A percentile compares a stretch with the other conserved stretches of the same genome.
Conservation (phyloP, 2,888 invertebrate species). For the Erebia epiphron region DNA sequence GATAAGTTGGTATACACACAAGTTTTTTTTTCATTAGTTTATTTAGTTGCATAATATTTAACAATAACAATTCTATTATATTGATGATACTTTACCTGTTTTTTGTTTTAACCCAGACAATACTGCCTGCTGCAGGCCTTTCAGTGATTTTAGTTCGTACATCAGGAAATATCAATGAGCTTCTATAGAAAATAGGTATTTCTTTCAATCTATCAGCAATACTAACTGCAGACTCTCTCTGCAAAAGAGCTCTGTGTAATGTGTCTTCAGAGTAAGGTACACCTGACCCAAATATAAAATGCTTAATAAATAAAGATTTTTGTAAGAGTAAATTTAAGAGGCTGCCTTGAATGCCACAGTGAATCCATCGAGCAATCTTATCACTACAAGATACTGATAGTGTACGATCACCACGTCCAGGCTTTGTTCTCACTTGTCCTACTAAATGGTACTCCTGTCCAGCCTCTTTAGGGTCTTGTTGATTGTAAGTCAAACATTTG, state of each 20-base stretch:
- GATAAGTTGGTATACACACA: too few relatives aligned
- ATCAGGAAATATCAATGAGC: constrained; percentile 52
- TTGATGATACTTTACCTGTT: constrained; percentile 52
- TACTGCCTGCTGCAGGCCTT: constrained; percentile 63
- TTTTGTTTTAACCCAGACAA: constrained; percentile 61
- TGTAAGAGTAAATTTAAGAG: constrained; percentile 87
- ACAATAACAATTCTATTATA: not conserved
- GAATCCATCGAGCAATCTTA: constrained; percentile 95
- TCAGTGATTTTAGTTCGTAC: constrained; percentile 48
- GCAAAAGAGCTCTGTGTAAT: constrained; percentile 80
- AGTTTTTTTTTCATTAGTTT: too few relatives aligned
- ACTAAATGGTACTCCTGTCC: constrained; percentile 86
- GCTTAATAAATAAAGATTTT: constrained; percentile 86
- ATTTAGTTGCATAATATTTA: too few relatives aligned
- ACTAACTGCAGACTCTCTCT: constrained; percentile 50
- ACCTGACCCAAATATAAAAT: constrained; percentile 87
- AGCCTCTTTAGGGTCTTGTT: constrained; percentile 82
- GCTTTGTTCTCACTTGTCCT: constrained; percentile 92
- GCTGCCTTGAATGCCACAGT: constrained; percentile 93
- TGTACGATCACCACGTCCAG: constrained; percentile 94
- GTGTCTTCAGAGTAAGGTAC: constrained; percentile 84
- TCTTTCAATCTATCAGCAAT: constrained; percentile 38
- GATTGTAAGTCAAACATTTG: constrained; percentile 85
- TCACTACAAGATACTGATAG: constrained; percentile 97
- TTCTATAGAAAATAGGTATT: constrained; percentile 57